Conservation (phyloP, 2,113 vertebrate genomes). For the Sinocyclocheilus anophthalmus region DNA sequence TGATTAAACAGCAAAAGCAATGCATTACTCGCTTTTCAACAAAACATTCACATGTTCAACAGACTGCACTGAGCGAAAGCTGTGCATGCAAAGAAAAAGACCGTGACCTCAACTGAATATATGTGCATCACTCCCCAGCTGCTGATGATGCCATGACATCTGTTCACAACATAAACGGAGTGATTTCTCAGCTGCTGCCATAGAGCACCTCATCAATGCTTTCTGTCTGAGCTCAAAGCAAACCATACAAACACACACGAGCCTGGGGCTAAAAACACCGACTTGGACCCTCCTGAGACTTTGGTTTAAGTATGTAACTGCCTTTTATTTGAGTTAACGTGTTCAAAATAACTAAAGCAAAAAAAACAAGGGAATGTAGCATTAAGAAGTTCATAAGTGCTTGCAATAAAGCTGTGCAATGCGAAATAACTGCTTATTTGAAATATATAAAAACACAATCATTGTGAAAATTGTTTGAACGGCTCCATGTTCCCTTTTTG, state of each 20-base stretch:
- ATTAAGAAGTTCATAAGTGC: neutral
- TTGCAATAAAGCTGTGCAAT: neutral
- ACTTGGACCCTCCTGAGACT: conserved; percentile 6
- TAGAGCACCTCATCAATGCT: neutral
- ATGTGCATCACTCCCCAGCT: neutral
- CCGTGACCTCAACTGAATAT: neutral
- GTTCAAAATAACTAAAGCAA: neutral
- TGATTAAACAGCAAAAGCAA: neutral
- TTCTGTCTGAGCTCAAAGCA: neutral
- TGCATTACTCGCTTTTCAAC: neutral
- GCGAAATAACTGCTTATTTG: neutral
- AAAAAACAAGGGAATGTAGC: neutral
- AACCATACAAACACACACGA: neutral
- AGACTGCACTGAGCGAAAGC: neutral
- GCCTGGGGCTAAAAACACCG: neutral
- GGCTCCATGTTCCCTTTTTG: conserved; percentile 13
- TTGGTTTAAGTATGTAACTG: neutral
- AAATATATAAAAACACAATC: neutral
- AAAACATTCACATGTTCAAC: conserved; percentile 5
- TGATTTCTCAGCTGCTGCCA: neutral
- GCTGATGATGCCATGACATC: neutral
- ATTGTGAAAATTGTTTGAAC: neutral
- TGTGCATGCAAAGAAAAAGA: conserved; percentile 7
- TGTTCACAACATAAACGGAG: neutral
- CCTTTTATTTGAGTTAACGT: neutral